Evolutionary conservation across 2,113 vertebrate species (phyloP).

Genomic region (Otus sunia): DNA sequence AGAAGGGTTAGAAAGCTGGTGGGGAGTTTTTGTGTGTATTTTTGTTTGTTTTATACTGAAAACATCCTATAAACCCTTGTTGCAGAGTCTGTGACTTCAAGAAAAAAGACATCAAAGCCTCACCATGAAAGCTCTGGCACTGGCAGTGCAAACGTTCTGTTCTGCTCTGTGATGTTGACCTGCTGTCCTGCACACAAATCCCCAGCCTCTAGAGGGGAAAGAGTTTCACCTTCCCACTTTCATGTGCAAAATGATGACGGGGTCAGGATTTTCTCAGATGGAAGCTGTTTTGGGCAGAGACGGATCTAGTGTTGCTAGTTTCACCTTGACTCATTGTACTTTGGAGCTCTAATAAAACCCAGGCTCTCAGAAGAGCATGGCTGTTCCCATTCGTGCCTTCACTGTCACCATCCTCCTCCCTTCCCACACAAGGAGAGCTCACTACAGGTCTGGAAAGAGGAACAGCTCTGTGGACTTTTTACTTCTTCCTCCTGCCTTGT

Average conservation of each 20-base stretch:
- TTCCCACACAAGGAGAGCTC: background rate
- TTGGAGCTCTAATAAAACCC: background rate
- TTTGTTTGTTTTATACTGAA: background rate
- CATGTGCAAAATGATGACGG: background rate
- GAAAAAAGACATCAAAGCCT: constrained; percentile 9
- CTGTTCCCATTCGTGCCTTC: background rate
- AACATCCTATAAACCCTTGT: background rate
- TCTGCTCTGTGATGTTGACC: constrained; percentile 5
- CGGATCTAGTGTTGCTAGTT: background rate
- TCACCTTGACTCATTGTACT: background rate
- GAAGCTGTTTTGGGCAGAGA: background rate
- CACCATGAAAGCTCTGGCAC: background rate
- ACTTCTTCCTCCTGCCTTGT: background rate
- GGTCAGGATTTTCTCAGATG: background rate
- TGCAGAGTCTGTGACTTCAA: background rate
- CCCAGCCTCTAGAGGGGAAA: background rate
- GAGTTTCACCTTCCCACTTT: background rate
- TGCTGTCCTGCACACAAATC: background rate
- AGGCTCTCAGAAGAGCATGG: accelerated
- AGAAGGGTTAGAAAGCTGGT: background rate
- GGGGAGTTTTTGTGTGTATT: background rate
- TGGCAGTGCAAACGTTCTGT: background rate
- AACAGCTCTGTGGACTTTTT: background rate
- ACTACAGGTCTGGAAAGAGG: background rate
- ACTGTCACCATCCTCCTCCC: background rate